Evolutionary conservation across 2,797 vertebrate species (phyloP), one percentile per base, ranked within the genome.

Genomic region (Rhinogobio ventralis): DNA sequence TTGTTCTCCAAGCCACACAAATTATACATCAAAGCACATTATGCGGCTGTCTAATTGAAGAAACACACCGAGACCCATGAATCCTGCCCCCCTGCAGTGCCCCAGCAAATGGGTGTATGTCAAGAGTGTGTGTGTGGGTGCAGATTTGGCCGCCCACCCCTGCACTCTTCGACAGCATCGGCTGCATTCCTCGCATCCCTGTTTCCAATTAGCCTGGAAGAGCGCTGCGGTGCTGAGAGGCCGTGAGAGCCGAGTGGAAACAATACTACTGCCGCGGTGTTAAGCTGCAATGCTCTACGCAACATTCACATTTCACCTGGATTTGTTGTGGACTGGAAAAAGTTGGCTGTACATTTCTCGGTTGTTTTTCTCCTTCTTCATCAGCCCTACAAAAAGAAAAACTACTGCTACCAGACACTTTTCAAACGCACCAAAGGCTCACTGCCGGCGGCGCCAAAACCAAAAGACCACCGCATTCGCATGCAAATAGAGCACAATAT

Each of bases 201-300:
- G 91, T 90, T 91, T 91, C 87, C 89, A 91, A 91, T 92, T 90
- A 90, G 84, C 71, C 79, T 76, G 84, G 86, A 87, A 87, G 83
- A 75, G 60, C 8, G 39, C 68, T 73, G 73, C 69, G 39, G 60
- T 69, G 81, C 83, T 5, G 20, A 76, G 83, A 75, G 86, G 85
- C 76, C 64, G 33, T 30, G 73, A 51, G 85, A 87, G 66, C 66
- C 9, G 73, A 46, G 57, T 73, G 36, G 39, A 81, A 86, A 85
- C 51, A 75, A 67, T 62, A 88, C 74, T 64, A 77, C 66, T 36
- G 64, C 79, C 46, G 42, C 20, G 7, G n/a, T 20, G 33, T 49
- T 57, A 72, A 69, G 49, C 49, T 49, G 17, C 30, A 45, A 46
- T 33, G 64, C 45, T 79, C 53, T 60, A n/a, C 6, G n/a, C 39